Evolutionary conservation across 1,140 invertebrate species (phyloP), one percentile per base, ranked within the genome.

Genomic region (Drosophila kikkawai): DNA sequence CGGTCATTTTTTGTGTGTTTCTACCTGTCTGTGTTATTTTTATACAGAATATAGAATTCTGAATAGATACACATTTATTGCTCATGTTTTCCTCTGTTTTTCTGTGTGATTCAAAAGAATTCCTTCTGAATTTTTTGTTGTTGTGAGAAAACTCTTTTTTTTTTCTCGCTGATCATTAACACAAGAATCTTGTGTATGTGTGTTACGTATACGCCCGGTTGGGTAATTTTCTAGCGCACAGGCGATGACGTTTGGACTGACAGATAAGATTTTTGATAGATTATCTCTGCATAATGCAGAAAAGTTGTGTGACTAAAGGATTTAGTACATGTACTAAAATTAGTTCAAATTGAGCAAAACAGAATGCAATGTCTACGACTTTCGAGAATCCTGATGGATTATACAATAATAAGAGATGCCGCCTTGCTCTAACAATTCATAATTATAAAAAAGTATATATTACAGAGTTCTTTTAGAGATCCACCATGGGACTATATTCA

Each of bases 11-110:
- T 76, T 78, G 65, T 87, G 75, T 67, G 65, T 80, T 64, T 75
- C 60, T 82, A 82, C 80, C 67, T 79, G 68, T 82, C 83, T 85
- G 78, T 79, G 85, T 91, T 88, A 81, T 88, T 85, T 90, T 75
- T 85, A 79, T 69, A 88, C 61, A 74, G 77, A 47, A 58, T 73
- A 59, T 55, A 55, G 51, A 55, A 55, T 75, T 80, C 83, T 77
- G 53, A 55, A 64, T 67, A 86, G 67, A 86, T 73, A 86, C 83
- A 83, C 67, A 86, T 83, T 86, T 82, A 79, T 75, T 70, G 75
- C 66, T 79, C 70, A 86, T 59, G 73, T 88, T 79, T 85, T 59
- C 22, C 67, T 53, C 63, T 37, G 63, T 67, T 67, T 67, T 67
- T 51, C 34, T 78, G 68, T 83, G 51, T 51, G 34, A 53, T 70